Percentiles rank a stretch among this genome's conserved stretches.
Evolutionary conservation across 2,113 vertebrate genomes (phyloP).

Genomic region (Myotis davidii): DNA sequence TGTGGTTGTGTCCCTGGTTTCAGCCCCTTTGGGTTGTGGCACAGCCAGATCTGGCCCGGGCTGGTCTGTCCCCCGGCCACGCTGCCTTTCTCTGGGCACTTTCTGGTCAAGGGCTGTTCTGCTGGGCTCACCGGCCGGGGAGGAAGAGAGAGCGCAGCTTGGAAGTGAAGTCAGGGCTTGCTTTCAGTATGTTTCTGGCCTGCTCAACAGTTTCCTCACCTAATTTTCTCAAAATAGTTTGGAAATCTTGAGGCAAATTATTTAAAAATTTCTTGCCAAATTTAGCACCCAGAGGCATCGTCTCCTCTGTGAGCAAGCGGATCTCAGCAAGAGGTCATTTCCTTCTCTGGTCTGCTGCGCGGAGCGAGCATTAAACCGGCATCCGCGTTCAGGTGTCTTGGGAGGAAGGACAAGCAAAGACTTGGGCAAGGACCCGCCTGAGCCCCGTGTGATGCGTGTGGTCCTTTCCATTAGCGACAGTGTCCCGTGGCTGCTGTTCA

Average conservation of each 20-base stretch:
- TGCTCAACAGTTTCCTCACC: neutral
- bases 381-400: rapidly evolving
- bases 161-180: neutral
- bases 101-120: rapidly evolving
- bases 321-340: rapidly evolving
- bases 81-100: rapidly evolving
- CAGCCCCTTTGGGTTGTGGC: neutral
- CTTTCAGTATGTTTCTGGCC: rapidly evolving
- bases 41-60: rapidly evolving
- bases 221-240: neutral
- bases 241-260: neutral
- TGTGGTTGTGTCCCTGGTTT: rapidly evolving
- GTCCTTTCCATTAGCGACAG: neutral
- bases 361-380: neutral
- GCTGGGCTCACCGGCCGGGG: rapidly evolving
- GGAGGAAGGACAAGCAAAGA: neutral
- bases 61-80: rapidly evolving
- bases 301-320: neutral
- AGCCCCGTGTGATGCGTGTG: neutral
- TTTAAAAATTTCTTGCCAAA: rapidly evolving
- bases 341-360: neutral
- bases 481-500: neutral
- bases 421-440: neutral
- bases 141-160: neutral
- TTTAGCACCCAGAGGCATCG: neutral